These are phyloP conservation scores for Tipula vernalis DNA, from an alignment of 2,888 invertebrate species.

Conservation along the genomic window DNA sequence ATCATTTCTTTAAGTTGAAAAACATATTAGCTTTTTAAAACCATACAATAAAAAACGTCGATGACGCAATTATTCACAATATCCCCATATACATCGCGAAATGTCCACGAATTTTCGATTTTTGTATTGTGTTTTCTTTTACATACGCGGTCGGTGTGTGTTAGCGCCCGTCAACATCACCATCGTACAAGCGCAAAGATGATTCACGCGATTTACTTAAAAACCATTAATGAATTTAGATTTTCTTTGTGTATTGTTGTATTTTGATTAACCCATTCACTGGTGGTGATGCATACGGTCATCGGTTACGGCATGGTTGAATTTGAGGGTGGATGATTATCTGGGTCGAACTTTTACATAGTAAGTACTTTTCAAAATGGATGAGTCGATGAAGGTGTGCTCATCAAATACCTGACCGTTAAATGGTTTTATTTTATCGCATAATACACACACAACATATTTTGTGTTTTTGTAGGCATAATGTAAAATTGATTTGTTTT, in stretches of 20 bases:
- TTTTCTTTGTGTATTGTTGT: background rate
- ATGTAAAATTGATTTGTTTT: background rate
- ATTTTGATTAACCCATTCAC: background rate
- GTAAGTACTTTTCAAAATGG: background rate
- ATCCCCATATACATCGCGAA: background rate
- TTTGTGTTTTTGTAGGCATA: background rate
- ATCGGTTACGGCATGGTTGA: background rate
- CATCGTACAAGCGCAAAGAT: background rate
- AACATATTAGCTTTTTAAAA: background rate
- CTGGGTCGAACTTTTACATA: background rate
- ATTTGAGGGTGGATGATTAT: background rate
- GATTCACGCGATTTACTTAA: constrained; percentile 1
- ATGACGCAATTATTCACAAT: background rate
- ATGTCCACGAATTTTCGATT: background rate
- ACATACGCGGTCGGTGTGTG: background rate
- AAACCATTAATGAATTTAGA: background rate
- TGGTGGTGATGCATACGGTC: background rate
- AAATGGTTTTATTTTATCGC: background rate
- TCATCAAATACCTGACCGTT: background rate
- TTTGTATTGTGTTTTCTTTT: background rate
- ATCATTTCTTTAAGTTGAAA: background rate
- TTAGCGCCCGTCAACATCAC: background rate
- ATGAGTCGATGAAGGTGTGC: background rate
- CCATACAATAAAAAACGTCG: background rate
- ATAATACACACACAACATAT: background rate